These are phyloP conservation scores for Pammene aurita DNA, from an alignment of 2,888 invertebrate species.

Conservation along the genomic window DNA sequence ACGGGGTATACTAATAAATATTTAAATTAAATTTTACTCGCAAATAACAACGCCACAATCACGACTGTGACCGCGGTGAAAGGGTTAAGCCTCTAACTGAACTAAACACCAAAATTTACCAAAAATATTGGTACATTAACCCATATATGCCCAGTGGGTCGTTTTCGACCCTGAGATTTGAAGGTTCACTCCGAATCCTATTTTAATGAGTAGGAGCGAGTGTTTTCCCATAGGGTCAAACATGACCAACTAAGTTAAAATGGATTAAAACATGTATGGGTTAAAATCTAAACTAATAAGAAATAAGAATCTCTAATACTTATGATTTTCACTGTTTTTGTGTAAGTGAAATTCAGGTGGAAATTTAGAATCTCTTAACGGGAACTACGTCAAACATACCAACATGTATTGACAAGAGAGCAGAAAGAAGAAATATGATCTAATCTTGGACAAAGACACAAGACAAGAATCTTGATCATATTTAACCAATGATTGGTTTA, in stretches of 20 bases:
- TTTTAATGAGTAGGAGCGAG: too few species aligned
- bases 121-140: slow-evolving; percentile 6
- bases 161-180: too few species aligned
- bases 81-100: slow-evolving; percentile 11
- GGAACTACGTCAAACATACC: not conserved
- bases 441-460: not conserved
- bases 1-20: not conserved
- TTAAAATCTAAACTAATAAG: not conserved
- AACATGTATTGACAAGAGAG: not conserved
- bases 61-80: slow-evolving; percentile 10
- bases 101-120: slow-evolving; percentile 7
- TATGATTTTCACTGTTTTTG: not conserved
- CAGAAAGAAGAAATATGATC: not conserved
- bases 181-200: too few species aligned
- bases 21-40: not conserved
- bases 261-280: too few species aligned
- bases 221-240: too few species aligned
- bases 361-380: slow-evolving; percentile 16
- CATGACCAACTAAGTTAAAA: too few species aligned
- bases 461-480: not conserved
- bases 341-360: slow-evolving; percentile 20
- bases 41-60: not conserved
- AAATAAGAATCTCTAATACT: slow-evolving; percentile 15
- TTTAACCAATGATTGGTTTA: not conserved
- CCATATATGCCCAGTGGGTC: too few species aligned